Evolutionary conservation across 2,113 vertebrate genomes (phyloP), one percentile per base, ranked within the genome.

Genomic region (Odocoileus hemionus): DNA sequence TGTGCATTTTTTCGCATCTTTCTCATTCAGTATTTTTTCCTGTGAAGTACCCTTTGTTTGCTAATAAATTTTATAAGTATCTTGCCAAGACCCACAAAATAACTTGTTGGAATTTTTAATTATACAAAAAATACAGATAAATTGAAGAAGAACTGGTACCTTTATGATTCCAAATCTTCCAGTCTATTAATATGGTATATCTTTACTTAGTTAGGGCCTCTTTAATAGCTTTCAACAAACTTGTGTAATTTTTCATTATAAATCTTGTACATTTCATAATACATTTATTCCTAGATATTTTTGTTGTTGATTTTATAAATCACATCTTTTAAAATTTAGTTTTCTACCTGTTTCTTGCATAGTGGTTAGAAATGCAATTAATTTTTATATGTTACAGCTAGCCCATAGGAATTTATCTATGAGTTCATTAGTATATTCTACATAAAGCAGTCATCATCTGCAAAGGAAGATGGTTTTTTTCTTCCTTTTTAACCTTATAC

Each of bases 351-450:
- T 52, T 92, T 83, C 54, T 89, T 80, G 39, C 67, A 39, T 92
- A 36, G 8, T 92, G 23, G 92, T 96, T 64, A 84, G 76, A 96
- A 64, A 92, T 93, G 39, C n/a, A 83, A 54, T 79, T 89, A n/a
- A 36, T 90, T 88, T 95, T 45, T 86, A 45, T 83, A 14, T 60
- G 16, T 39, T 86, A 15, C 16, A 54, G 64, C 74, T 86, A 43
- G 78, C 39, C 92, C 89, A 1, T 33, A 43, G 58, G 58, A 30
- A 36, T 91, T 94, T 84, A 43, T 86, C 70, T 94, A 14, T 45
- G 78, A 90, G 58, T 85, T 95, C 36, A 55, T 58, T 87, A 54
- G 23, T 2, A 1, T 60, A 88, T 64, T 95, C 52, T 93, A 13
- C 6, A 52, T 25, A 58, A n/a, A 19, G 17, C 13, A 52, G 16